Evolutionary conservation across 2,888 invertebrate genomes (phyloP), one percentile per base, ranked within the genome.

Genomic region (Campaea margaritaria): DNA sequence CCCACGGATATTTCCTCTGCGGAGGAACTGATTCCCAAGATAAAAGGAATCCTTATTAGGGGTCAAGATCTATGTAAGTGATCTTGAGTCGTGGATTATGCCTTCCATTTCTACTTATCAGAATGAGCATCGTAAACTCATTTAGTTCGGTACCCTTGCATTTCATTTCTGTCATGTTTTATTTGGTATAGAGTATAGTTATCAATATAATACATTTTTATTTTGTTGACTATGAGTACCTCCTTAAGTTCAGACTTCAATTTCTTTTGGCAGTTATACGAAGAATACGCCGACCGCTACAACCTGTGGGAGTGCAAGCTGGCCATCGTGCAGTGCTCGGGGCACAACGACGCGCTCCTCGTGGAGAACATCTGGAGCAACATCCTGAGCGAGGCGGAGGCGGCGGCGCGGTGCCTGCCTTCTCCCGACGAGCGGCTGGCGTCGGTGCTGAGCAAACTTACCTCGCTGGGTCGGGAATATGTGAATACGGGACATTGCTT

Each of bases 301-400:
- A 95, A 96, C 72, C 93, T 99, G 42, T 96, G 97, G 95, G 98
- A 99, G 87, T 97, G 98, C 83, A 98, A 99, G 87, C 92, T 99
- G 58, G 97, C 98, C 7, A 98, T 99, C 67, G 95, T 99, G 46
- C 97, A 98, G 75, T 98, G 98, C 82, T 98, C 99, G 7, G 97
- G 98, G 12, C 97, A 98, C 86, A 96, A 96, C 74, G 99, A 99
- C 83, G 94, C 95, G 0, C 93, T 96, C 59, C 91, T 99, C 10
- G 96, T 99, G 44, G 97, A 98, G 86, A 96, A 95, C 56, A 96
- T 99, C 52, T 99, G 99, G 99, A 95, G 95, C 63, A 96, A 97
- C 80, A 97, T 99, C 56, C 93, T 96, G 60, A 85, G 90, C 54
- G 95, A 95, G 80, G 87, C 95, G 16, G 93, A 93, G 83, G 81